Evolutionary conservation across 2,888 invertebrate genomes (phyloP).

Genomic region (Physocephala rufipes): DNA sequence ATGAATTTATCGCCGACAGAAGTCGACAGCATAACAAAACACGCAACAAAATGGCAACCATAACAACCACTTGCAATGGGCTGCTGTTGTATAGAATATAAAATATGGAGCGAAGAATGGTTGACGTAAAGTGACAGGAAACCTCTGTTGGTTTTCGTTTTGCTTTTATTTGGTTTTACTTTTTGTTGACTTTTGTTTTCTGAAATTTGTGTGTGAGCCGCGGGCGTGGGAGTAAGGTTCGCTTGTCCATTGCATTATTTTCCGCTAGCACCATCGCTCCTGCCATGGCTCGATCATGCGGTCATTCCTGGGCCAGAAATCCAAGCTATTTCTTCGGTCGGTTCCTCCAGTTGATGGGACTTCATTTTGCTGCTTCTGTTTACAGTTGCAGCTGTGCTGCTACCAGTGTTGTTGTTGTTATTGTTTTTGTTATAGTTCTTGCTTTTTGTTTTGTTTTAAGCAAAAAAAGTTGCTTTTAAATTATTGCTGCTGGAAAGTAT

Average conservation of each 20-base stretch:
- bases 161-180: too few relatives aligned
- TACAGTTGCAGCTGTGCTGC: neutral
- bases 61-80: neutral
- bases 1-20: conserved; percentile 56
- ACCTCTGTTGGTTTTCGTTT: too few relatives aligned
- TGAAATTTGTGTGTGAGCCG: too few relatives aligned
- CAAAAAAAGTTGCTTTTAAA: conserved; percentile 17
- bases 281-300: conserved; percentile 12
- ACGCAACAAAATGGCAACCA: conserved; percentile 31
- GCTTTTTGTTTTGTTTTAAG: too few relatives aligned
- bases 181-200: too few relatives aligned
- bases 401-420: conserved; percentile 6
- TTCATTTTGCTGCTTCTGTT: neutral
- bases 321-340: neutral
- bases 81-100: neutral
- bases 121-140: too few relatives aligned
- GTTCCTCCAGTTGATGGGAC: neutral
- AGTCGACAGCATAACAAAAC: conserved; percentile 44
- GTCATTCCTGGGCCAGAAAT: conserved; percentile 5
- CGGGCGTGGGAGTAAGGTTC: neutral
- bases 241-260: too few relatives aligned
- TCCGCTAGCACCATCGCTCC: too few relatives aligned
- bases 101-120: neutral
- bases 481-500: conserved; percentile 30
- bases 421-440: conserved; percentile 9